Percentiles rank a stretch among this genome's conserved stretches.
These are phyloP conservation scores for Chymomyza fuscimana DNA, from an alignment of 2,888 invertebrate species.

Conservation along the genomic window DNA sequence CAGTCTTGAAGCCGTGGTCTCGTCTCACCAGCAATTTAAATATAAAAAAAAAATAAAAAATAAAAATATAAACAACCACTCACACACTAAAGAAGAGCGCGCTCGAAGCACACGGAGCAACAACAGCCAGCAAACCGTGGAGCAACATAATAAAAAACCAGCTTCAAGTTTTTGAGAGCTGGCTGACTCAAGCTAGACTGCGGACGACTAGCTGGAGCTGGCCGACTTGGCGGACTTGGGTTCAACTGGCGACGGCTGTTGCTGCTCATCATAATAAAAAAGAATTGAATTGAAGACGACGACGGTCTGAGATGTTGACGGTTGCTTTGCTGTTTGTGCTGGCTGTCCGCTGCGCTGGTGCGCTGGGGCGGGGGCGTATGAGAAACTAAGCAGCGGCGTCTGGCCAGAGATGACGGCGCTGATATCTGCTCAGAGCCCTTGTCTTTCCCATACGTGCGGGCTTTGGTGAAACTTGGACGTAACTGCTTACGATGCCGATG, in stretches of 20 bases:
- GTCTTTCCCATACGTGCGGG: constrained; percentile 52
- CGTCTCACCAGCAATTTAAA: constrained; percentile 70
- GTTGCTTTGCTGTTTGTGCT: constrained; percentile 6
- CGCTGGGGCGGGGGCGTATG: constrained; percentile 46
- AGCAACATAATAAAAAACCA: constrained; percentile 55
- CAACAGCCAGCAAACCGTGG: constrained; percentile 31
- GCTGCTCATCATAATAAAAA: constrained; percentile 71
- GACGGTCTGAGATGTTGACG: constrained; percentile 14
- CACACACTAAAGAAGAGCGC: constrained; percentile 45
- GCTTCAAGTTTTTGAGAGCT: constrained; percentile 34
- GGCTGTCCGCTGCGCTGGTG: constrained; percentile 16
- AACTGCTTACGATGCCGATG: background rate
- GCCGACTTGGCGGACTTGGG: background rate
- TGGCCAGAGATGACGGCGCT: constrained; percentile 52
- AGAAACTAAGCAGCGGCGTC: constrained; percentile 23
- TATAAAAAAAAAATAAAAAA: constrained; percentile 67
- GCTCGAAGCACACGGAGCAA: constrained; percentile 8
- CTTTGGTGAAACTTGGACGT: constrained; percentile 26
- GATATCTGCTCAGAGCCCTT: constrained; percentile 48
- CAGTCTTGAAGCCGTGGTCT: constrained; percentile 43
- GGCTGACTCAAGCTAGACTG: background rate
- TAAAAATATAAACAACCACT: constrained; percentile 42
- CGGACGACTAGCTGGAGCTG: constrained; percentile 6
- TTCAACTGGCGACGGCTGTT: constrained; percentile 34
- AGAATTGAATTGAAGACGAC: constrained; percentile 66